Evolutionary conservation across 2,888 invertebrate genomes (phyloP), one percentile per base, ranked within the genome.

Genomic region (Ceramica pisi): DNA sequence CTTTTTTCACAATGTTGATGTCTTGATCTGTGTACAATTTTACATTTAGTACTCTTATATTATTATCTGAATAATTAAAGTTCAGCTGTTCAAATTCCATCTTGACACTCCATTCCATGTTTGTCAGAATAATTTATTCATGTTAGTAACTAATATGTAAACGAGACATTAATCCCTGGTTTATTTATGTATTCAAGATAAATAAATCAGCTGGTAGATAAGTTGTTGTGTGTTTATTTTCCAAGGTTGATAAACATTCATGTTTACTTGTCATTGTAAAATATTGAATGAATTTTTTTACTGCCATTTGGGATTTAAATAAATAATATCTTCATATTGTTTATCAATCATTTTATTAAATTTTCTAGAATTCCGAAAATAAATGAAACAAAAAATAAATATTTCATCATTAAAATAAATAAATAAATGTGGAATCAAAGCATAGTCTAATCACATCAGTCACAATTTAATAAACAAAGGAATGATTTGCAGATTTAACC

Each of bases 401-500:
- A 9, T 7, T 46, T 46, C 1, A 46, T 19, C 0, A 46, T 46
- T 46, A 7, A 46, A 46, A n/a, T 48, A 21, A n/a, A n/a, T 21
- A 10, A 50, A 46, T 48, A 51, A 23, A 51, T 38, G 21, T 38
- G 0, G 19, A 44, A 53, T 23, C 14, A 38, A 53, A 65, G 10
- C 7, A 10, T 35, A 9, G 8, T 38, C 16, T 16, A 56, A 68
- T 61, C 14, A 50, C 31, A 61, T 55, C 48, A 69, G 26, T 50
- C 21, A 50, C 53, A 55, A 21, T 55, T 35, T 55, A 66, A 21
- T 64, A 12, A 60, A 62, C 46, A 55, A 62, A 62, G 16, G 8
- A 62, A 53, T 57, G 56, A 66, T 69, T 71, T 56, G 41, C 53
- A 77, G 62, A 26, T 71, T 67, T 35, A 69, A 75, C 53, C 63